Percentiles rank a stretch among this genome's conserved stretches.
Conservation (phyloP, 2,888 invertebrate species). For the Acleris literana region DNA sequence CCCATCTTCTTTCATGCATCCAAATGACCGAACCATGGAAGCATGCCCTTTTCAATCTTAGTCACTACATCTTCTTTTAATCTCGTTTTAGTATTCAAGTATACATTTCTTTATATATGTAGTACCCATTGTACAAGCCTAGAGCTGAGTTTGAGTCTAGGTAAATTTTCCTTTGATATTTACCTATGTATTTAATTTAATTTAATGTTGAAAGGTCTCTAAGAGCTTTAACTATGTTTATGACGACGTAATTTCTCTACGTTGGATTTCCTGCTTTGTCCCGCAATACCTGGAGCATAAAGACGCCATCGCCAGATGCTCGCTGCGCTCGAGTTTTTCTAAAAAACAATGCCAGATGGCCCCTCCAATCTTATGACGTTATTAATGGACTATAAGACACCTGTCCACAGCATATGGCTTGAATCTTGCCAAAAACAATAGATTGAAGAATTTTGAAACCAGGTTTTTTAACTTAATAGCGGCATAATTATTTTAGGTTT, state of each 20-base stretch:
- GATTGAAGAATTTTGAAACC: not conserved
- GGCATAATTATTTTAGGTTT: not conserved
- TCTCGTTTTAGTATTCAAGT: too few relatives aligned
- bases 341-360: slow-evolving; percentile 49
- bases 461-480: not conserved
- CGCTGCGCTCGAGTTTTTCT: slow-evolving; percentile 44
- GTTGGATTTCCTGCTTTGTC: slow-evolving; percentile 7
- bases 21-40: too few relatives aligned
- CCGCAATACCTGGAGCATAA: slow-evolving; percentile 24
- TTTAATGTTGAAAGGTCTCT: too few relatives aligned
- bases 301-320: slow-evolving; percentile 37
- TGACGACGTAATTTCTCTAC: slow-evolving; percentile 5
- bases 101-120: too few relatives aligned
- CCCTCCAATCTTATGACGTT: slow-evolving; percentile 51
- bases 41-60: too few relatives aligned
- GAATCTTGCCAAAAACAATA: slow-evolving; percentile 7
- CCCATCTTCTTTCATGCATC: too few relatives aligned
- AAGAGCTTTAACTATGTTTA: not conserved
- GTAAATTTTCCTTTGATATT: too few relatives aligned
- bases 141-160: too few relatives aligned
- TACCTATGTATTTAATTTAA: too few relatives aligned
- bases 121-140: too few relatives aligned
- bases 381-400: slow-evolving; percentile 53
- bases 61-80: too few relatives aligned
- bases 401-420: slow-evolving; percentile 46